Base-by-base conservation (phyloP, 2,113 vertebrate species). In the Micronycteris hirsuta region DNA sequence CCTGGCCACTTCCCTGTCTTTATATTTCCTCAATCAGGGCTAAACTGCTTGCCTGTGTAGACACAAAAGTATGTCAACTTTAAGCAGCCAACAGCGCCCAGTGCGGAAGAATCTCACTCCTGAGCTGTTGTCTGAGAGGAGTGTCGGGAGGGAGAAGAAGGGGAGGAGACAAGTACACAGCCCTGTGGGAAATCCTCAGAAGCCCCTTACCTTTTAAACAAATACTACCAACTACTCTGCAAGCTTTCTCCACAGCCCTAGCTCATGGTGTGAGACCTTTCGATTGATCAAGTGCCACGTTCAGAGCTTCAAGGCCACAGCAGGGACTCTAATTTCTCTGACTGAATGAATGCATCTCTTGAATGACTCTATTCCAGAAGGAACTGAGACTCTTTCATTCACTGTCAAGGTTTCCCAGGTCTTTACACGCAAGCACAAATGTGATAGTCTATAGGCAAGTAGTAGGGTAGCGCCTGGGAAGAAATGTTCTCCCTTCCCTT, bases 361-460 rank as follows among this genome's bases (percentile, higher is more conserved):
- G 84, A 83, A 91, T 87, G 49, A 80, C 33, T 95, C 24, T 84
- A 14, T 94, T 91, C 24, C 36, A 71, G 45, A 63, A 96, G 41
- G 67, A 67, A 71, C 8, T 89, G 26, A 83, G 93, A 89, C 26
- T 80, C 26, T 67, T 33, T 74, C n/a, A 61, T 3, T 83, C 36
- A 36, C 2, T 70, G 7, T 89, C 19, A 84, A 56, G 8, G 41
- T 89, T 61, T 58, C 65, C 16, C 31, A 68, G 49, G 43, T 71
- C 61, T 76, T 95, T 65, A 45, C 45, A 70, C 4, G 83, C 80
- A 17, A 91, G 54, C 56, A 31, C 15, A 43, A 49, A 36, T 3
- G 26, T 49, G 33, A 28, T 43, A 43, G 45, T 33, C 38, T 28
- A 65, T 0, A 89, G 38, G 38, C 11, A 82, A 89, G 28, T 58